Base-by-base conservation (phyloP, 2,113 vertebrate genomes). In the Malurus cyaneus region DNA sequence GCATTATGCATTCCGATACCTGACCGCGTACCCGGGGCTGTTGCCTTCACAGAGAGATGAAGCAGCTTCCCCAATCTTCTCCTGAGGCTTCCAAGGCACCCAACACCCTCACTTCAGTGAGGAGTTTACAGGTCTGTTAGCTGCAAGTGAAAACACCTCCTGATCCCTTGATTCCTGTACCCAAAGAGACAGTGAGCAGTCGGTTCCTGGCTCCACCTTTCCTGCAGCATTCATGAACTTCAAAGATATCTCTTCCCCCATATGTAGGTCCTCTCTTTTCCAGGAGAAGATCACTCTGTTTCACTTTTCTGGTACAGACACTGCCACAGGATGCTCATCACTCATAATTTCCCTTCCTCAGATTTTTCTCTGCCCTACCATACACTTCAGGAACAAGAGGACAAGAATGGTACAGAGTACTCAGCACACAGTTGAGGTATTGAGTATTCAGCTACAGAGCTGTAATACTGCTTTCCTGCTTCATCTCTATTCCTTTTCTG, bases 1-100 rank as follows among this genome's bases (percentile, higher is more conserved):
- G 78, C 81, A 79, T 94, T 87, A 93, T 92, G 81, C 81, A 93
- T 94, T 71, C 36, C 56, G 50, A 41, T 81, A 89, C 81, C 89
- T 96, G 81, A 89, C 78, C 73, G 69, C 84, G 26, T 29, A 71
- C 41, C 65, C 54, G 56, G 69, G 50, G 11, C 46, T 72, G 18
- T 31, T 91, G 73, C 50, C 31, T 61, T 60, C 81, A 11, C 84
- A 79, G 74, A 53, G 53, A 46, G 67, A 8, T 18, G 7, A 53
- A 26, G 49, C 29, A 29, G 19, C n/a, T 79, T 79, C 49, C 23
- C 11, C 72, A 17, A 0, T 18, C 26, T 66, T 36, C 49, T 64
- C 78, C 17, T 69, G 54, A 66, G 59, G 23, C 7, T 86, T 24
- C n/a, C 66, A 26, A 73, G 34, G 25, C 28, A 49, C 23, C 12